Evolutionary conservation across 2,113 vertebrate genomes (phyloP).

Genomic region (Sorex araneus): DNA sequence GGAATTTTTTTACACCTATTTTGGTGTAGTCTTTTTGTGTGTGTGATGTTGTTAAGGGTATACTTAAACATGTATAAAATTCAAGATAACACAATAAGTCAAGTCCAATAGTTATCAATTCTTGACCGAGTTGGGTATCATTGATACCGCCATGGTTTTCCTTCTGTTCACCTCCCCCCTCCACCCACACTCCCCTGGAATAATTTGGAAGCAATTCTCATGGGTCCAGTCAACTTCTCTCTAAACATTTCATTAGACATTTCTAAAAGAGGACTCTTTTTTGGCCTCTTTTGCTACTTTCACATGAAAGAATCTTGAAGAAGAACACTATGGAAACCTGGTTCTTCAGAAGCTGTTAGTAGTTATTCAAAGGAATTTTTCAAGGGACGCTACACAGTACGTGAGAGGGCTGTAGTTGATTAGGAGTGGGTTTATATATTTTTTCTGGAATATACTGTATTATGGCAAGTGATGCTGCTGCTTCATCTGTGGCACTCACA

Average conservation of each 20-base stretch:
- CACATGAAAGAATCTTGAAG: constrained; percentile 21
- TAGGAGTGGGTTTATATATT: not conserved
- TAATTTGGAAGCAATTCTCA: constrained; percentile 16
- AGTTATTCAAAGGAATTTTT: constrained; percentile 8
- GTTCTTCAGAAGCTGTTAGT: not conserved
- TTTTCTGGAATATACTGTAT: constrained; percentile 22
- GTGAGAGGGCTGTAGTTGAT: not conserved
- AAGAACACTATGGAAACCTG: constrained; percentile 30
- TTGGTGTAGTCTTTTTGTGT: not conserved
- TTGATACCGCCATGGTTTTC: not conserved
- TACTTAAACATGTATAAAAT: not conserved
- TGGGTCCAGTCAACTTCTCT: not conserved
- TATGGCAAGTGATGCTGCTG: not conserved
- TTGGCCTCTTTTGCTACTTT: not conserved
- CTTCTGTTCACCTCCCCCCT: too few species aligned
- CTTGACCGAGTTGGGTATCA: not conserved
- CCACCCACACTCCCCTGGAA: not conserved
- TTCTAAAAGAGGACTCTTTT: not conserved
- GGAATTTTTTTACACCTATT: too few species aligned
- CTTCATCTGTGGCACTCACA: not conserved
- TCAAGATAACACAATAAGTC: not conserved
- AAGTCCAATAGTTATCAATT: not conserved
- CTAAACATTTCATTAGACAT: not conserved
- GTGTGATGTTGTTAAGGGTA: not conserved
- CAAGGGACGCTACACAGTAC: not conserved